Evolutionary conservation across 1,140 invertebrate species (phyloP).

Genomic region (Lethrus apterus): DNA sequence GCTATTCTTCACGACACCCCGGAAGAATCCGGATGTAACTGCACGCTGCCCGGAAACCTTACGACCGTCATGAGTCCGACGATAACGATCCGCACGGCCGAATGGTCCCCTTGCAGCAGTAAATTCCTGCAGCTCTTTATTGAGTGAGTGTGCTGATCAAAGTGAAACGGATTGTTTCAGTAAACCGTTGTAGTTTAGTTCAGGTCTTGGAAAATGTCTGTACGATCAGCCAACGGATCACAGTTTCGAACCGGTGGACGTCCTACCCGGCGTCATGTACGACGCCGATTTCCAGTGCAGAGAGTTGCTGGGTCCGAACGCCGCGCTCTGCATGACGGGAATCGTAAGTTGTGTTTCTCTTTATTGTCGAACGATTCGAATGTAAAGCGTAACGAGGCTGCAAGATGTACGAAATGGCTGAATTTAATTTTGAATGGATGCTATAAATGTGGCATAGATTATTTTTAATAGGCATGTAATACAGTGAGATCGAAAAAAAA

Average conservation of each 20-base stretch:
- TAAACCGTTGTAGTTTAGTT: slow-evolving; percentile 29
- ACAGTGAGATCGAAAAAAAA: too few species aligned
- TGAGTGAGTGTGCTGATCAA: slow-evolving; percentile 49
- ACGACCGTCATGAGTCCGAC: slow-evolving; percentile 54
- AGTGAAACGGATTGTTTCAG: slow-evolving; percentile 20
- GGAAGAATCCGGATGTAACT: slow-evolving; percentile 34
- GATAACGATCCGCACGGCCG: slow-evolving; percentile 45
- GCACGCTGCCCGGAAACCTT: slow-evolving; percentile 28
- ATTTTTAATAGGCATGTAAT: too few species aligned
- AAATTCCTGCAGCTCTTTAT: slow-evolving; percentile 53
- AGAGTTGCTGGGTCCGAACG: slow-evolving; percentile 18
- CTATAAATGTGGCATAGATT: too few species aligned
- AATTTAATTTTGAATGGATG: neutral
- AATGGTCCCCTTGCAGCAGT: slow-evolving; percentile 57
- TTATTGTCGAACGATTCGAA: too few species aligned
- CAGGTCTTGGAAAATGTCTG: slow-evolving; percentile 24
- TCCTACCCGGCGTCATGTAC: slow-evolving; percentile 59
- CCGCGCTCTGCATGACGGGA: slow-evolving; percentile 21
- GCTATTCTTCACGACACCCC: slow-evolving; percentile 50
- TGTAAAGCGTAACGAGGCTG: too few species aligned
- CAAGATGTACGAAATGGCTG: too few species aligned
- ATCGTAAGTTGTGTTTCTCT: slow-evolving; percentile 19
- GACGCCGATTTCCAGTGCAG: slow-evolving; percentile 55
- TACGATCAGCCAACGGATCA: slow-evolving; percentile 41
- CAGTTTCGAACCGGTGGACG: slow-evolving; percentile 43